Evolutionary conservation across 1,140 invertebrate genomes (phyloP).

Genomic region (Drosophila cardini): DNA sequence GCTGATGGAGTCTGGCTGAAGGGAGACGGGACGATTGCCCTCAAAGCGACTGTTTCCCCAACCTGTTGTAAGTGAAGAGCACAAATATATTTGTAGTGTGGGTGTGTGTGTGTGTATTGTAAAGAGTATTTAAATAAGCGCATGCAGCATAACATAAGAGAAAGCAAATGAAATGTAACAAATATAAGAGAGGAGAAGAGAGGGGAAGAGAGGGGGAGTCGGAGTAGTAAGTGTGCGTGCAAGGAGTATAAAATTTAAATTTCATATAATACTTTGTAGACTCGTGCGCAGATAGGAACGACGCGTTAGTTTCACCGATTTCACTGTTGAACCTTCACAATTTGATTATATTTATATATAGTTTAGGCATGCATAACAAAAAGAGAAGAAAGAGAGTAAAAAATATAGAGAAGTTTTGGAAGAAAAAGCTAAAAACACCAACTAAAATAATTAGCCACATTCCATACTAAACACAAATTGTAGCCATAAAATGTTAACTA

Average conservation of each 20-base stretch:
- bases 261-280: conserved; percentile 74
- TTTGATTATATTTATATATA: conserved; percentile 6
- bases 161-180: conserved; percentile 34
- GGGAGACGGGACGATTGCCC: conserved; percentile 77
- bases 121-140: conserved; percentile 1
- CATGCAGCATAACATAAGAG: conserved; percentile 56
- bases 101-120: background rate
- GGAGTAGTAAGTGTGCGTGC: background rate
- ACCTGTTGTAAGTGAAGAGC: conserved; percentile 51
- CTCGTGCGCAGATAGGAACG: conserved; percentile 82
- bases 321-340: conserved; percentile 63
- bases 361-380: conserved; percentile 54
- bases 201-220: background rate
- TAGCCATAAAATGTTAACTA: background rate
- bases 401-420: background rate
- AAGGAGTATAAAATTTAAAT: background rate
- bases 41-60: conserved; percentile 82
- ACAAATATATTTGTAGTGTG: too few species aligned
- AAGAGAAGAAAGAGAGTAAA: conserved; percentile 24
- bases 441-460: background rate
- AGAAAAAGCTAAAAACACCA: background rate
- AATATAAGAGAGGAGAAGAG: conserved; percentile 19
- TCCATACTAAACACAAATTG: conserved; percentile 3
- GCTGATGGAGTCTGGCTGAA: conserved; percentile 81
- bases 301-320: conserved; percentile 72